A percentile compares a stretch with the other conserved stretches of the same genome.
Conservation (phyloP, 2,797 vertebrate species). For the Clarias fuscus region DNA sequence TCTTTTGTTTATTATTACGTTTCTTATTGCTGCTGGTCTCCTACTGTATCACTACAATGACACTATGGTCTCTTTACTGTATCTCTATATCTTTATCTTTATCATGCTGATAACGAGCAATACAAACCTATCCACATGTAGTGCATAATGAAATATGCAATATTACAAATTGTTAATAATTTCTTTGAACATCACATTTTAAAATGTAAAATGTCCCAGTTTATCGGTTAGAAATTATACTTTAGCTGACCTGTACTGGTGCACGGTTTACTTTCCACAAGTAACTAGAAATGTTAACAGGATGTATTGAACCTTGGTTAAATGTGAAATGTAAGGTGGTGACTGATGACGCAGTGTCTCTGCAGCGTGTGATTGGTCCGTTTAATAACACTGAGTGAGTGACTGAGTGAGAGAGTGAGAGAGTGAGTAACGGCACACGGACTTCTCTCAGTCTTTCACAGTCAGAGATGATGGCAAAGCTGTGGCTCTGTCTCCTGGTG, state of each 20-base stretch:
- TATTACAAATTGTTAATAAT: too few relatives aligned
- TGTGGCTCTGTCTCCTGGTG: slow-evolving; percentile 19
- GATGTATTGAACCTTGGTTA: background rate
- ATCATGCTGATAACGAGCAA: too few relatives aligned
- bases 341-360: background rate
- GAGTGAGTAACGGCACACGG: background rate
- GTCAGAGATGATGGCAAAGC: background rate
- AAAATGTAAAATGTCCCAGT: too few relatives aligned
- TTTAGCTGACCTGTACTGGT: too few relatives aligned
- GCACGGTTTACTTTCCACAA: background rate
- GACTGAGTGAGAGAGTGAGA: background rate
- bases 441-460: background rate
- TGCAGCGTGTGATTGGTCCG: slow-evolving; percentile 12
- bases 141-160: too few relatives aligned
- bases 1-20: too few relatives aligned
- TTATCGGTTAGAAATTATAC: too few relatives aligned
- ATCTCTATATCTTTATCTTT: too few relatives aligned
- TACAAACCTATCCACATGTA: background rate
- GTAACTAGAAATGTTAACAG: background rate
- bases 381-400: background rate
- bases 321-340: background rate
- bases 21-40: too few relatives aligned
- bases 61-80: too few relatives aligned
- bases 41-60: too few relatives aligned
- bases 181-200: too few relatives aligned